A percentile compares a stretch with the other conserved stretches of the same genome.
Conservation (phyloP, 2,888 invertebrate species). For the Gastracanthus pulcherrimus region DNA sequence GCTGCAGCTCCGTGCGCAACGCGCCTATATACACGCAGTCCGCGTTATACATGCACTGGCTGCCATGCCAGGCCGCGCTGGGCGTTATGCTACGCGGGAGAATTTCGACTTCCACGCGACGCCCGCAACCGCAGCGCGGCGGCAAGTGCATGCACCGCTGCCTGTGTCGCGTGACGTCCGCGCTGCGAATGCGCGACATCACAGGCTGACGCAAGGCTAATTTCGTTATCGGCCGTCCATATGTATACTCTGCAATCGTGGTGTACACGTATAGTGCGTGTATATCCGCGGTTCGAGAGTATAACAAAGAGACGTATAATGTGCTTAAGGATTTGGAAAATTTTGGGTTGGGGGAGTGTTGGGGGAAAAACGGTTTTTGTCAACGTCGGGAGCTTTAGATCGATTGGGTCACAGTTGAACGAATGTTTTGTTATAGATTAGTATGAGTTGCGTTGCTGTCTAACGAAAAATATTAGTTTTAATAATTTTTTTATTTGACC, state of each 20-base stretch:
- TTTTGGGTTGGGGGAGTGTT: neutral
- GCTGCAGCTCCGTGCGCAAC: slow-evolving; percentile 62
- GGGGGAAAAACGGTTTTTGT: too few species aligned
- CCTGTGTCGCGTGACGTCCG: slow-evolving; percentile 6
- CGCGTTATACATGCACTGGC: neutral
- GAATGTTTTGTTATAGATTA: too few species aligned
- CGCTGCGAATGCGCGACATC: neutral
- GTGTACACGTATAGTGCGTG: neutral
- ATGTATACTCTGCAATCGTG: slow-evolving; percentile 2
- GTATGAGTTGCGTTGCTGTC: too few species aligned
- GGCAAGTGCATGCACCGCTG: too few species aligned
- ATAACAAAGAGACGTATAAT: neutral
- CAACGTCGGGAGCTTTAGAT: too few species aligned
- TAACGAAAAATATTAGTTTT: too few species aligned
- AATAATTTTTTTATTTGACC: too few species aligned
- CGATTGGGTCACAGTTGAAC: too few species aligned
- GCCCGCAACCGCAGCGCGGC: too few species aligned
- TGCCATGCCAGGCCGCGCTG: neutral
- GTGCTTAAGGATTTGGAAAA: neutral
- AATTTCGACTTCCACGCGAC: slow-evolving; percentile 23
- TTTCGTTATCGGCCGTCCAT: slow-evolving; percentile 33
- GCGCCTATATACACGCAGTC: neutral
- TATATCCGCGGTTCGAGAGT: neutral
- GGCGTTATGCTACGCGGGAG: neutral
- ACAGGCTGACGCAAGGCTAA: slow-evolving; percentile 20